Evolutionary conservation across 1,140 invertebrate species (phyloP), one percentile per base, ranked within the genome.

Genomic region (Acromyrmex heyeri): DNA sequence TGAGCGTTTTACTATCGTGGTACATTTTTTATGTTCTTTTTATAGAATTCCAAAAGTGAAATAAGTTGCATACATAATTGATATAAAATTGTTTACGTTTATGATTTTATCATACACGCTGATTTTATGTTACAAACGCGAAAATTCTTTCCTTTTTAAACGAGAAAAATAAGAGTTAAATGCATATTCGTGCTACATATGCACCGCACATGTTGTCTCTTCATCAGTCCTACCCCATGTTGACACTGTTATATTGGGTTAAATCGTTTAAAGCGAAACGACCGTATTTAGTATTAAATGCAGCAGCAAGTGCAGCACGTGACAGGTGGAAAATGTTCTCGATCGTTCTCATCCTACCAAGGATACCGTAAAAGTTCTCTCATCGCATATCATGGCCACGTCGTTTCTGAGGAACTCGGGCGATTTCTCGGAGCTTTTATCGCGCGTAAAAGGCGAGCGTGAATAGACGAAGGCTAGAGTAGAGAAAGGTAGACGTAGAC

Each of bases 401-500:
- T 44, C 44, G 61, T 73, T 59, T 55, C 55, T 16, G 67, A 38
- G 62, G n/a, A 65, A 65, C 44, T 64, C 76, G 61, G 38, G 7
- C 27, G 76, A 82, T 72, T 44, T 30, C 24, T 4, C 53, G 30
- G 55, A 44, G 57, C 55, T 78, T 57, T 78, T 86, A 86, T 34
- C 38, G 65, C 61, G 76, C 61, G 44, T 75, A 69, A 65, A 53
- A 59, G 50, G 77, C 30, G 73, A 78, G 57, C 12, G 70, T 53
- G 48, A 62, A 69, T 79, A 87, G 69, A 55, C 59, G 69, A 59
- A 38, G 59, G 27, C 18, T n/a, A n/a, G 44, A 44, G 12, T 1
- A 70, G 16, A 82, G 14, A 75, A 27, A 79, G 59, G 61, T 38
- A 55, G 79, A 65, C 50, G 64, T 67, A 44, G 34, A 79, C 77